Conservation (phyloP, 2,113 vertebrate genomes). For the Melanostigma gelatinosum region DNA sequence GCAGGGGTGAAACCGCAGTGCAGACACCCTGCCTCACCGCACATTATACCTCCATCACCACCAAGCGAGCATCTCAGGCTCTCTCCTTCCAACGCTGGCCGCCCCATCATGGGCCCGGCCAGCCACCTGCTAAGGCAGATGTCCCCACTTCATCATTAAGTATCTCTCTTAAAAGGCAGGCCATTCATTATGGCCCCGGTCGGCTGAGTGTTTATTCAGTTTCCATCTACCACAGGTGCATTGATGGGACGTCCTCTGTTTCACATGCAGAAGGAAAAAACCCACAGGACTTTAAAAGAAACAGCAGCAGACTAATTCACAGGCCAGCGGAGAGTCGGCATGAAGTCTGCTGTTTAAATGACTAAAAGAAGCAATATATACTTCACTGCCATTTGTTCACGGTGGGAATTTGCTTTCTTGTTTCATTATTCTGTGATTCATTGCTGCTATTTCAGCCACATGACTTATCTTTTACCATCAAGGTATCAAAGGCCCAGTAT, state of each 20-base stretch:
- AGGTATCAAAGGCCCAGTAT: constrained; percentile 16
- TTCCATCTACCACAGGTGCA: constrained; percentile 70
- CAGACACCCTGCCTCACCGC: constrained; percentile 77
- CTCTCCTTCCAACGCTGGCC: constrained; percentile 13
- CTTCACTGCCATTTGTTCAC: background rate
- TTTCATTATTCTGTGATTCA: background rate
- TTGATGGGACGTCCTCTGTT: constrained; percentile 37
- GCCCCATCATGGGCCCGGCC: constrained; percentile 43
- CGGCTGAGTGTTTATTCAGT: constrained; percentile 71
- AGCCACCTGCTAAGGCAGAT: constrained; percentile 61
- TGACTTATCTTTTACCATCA: constrained; percentile 3
- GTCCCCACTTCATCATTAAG: constrained; percentile 76
- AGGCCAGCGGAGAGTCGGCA: constrained; percentile 16
- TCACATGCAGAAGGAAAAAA: constrained; percentile 45
- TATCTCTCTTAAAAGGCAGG: constrained; percentile 73
- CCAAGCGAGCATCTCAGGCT: constrained; percentile 55
- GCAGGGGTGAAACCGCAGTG: constrained; percentile 83
- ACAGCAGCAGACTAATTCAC: constrained; percentile 19
- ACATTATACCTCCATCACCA: constrained; percentile 71
- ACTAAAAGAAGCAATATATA: background rate
- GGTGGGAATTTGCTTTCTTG: background rate
- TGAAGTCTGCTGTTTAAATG: background rate
- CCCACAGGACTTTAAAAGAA: constrained; percentile 15
- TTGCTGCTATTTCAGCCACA: constrained; percentile 6
- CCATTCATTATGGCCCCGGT: constrained; percentile 73